Conservation (phyloP, 2,113 vertebrate species). For the Cinclus cinclus region DNA sequence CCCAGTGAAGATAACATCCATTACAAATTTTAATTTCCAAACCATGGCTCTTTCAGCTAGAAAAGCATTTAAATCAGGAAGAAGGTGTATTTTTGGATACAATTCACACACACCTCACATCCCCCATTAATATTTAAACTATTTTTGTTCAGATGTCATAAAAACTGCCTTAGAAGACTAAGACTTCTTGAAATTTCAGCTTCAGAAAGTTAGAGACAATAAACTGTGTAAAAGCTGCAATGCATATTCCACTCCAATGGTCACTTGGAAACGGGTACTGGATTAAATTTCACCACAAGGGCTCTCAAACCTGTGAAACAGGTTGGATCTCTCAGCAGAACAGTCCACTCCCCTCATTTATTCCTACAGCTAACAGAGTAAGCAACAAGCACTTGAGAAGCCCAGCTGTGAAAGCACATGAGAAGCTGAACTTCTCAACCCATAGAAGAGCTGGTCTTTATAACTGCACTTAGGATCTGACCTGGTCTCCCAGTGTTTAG, state of each 20-base stretch:
- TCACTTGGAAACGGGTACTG: not conserved
- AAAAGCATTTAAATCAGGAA: slow-evolving; percentile 5
- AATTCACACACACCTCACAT: not conserved
- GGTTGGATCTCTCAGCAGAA: not conserved
- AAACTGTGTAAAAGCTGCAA: not conserved
- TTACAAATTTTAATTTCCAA: slow-evolving; percentile 3
- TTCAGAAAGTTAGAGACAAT: not conserved
- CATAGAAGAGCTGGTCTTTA: not conserved
- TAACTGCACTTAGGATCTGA: not conserved
- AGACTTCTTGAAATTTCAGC: not conserved
- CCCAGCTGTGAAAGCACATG: slow-evolving; percentile 3
- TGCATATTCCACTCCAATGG: not conserved
- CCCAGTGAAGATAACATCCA: not conserved
- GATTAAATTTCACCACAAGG: not conserved
- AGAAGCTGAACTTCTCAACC: slow-evolving; percentile 17
- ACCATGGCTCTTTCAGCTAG: not conserved
- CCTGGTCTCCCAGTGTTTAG: not conserved
- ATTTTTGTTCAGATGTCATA: not conserved
- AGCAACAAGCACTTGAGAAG: slow-evolving; percentile 2
- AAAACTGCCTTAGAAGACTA: slow-evolving; percentile 17
- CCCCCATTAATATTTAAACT: not conserved
- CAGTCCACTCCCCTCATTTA: not conserved
- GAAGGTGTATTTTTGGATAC: not conserved
- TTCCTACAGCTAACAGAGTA: not conserved
- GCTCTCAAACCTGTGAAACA: not conserved